Base-by-base conservation (phyloP, 2,888 invertebrate species). In the Hemistola chrysoprasaria region DNA sequence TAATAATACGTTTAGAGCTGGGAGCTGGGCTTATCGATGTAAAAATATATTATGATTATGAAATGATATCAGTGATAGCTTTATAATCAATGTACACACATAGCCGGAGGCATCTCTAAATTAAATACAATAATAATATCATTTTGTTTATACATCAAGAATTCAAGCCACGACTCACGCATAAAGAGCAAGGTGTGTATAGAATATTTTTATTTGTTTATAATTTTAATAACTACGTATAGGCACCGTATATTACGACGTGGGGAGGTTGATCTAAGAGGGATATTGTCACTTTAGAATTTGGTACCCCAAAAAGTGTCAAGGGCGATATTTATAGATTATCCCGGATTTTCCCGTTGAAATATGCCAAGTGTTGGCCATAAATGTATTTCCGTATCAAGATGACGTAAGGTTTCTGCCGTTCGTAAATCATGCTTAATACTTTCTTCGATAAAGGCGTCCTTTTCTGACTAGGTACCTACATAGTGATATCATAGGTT, bases 121-220 rank as follows among this genome's bases (percentile, higher is more conserved):
- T 16, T 3, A 4, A 3, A 27, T 29, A 40, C 28, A 51, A 52
- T 44, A 34, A 40, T 27, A 46, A 43, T 39, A 39, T 52, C 53
- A 50, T 45, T 43, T 63, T 56, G 43, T 63, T 56, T 57, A 65
- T 66, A 67, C 59, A 71, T 60, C 67, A 65, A 60, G 66, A 65
- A 81, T 78, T 78, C 78, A 64, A 56, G 52, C 70, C 74, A 73
- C 71, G 73, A 59, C 16, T 16, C 16, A 16, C 16, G 16, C 16
- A 16, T 4, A 4, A 16, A 4, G 2, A 16, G 16, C 16, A 3
- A 16, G 77, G 78, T 71, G 72, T 62, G 68, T 63, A 53, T 64
- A 70, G 84, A 81, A 84, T 84, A 84, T 82, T 84, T 81, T 82
- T 86, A 86, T 86, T 85, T 86, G 85, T 86, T 85, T 85, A 83